Evolutionary conservation across 2,797 vertebrate species (phyloP).

Genomic region (Apogon talboti): DNA sequence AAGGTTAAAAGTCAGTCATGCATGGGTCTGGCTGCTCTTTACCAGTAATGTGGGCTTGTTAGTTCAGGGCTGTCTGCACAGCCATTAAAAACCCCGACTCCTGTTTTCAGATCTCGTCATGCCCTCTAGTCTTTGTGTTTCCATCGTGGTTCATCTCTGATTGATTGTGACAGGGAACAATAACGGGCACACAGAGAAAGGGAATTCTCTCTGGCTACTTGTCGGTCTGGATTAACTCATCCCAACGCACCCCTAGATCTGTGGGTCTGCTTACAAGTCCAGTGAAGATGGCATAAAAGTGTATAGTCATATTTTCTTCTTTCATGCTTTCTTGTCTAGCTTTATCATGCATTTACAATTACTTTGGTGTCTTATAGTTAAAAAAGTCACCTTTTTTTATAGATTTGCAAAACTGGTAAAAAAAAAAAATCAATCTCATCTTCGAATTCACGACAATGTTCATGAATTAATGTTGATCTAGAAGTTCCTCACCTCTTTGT

Average conservation of each 20-base stretch:
- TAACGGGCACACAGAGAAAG: slow-evolving; percentile 70
- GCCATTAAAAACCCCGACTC: slow-evolving; percentile 64
- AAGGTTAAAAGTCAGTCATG: slow-evolving; percentile 68
- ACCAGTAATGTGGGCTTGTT: slow-evolving; percentile 66
- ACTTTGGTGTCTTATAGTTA: background rate
- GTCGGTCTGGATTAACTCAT: slow-evolving; percentile 77
- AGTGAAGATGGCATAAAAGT: slow-evolving; percentile 27
- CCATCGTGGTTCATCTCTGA: slow-evolving; percentile 74
- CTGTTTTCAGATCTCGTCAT: slow-evolving; percentile 61
- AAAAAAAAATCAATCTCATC: background rate
- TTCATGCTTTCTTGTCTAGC: too few species aligned
- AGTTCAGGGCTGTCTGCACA: slow-evolving; percentile 66
- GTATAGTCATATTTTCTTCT: background rate
- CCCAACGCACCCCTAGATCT: slow-evolving; percentile 25
- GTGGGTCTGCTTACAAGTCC: slow-evolving; percentile 39
- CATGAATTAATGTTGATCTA: background rate
- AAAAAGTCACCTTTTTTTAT: background rate
- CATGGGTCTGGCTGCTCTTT: slow-evolving; percentile 53
- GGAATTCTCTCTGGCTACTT: slow-evolving; percentile 81
- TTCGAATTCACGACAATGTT: background rate
- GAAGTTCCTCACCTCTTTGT: slow-evolving; percentile 9
- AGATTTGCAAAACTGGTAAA: background rate
- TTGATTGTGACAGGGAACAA: slow-evolving; percentile 77
- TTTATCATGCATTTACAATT: background rate
- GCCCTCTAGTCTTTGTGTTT: slow-evolving; percentile 76